phyloP scores from a whole-genome alignment of 2,113 vertebrate species.

The Onychostruthus taczanowskii region DNA sequence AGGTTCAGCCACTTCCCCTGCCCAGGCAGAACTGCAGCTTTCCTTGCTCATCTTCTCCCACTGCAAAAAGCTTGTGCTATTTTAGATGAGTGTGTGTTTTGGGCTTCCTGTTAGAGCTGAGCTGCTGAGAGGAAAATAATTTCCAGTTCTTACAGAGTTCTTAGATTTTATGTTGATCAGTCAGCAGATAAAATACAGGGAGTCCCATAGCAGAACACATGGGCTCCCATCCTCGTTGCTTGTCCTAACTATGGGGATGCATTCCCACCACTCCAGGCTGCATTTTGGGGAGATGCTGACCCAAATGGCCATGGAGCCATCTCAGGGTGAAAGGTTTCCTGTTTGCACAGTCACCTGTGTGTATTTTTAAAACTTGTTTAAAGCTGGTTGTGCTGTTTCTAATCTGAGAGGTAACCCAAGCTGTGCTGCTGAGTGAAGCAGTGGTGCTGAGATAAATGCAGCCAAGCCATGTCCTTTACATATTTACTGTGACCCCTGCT shows the following conservation, averaged over 20 bases:
- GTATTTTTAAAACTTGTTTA: not conserved
- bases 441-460: not conserved
- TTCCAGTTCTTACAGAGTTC: not conserved
- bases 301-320: not conserved
- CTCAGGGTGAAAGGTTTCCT: not conserved
- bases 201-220: rapidly evolving
- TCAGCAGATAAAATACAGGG: not conserved
- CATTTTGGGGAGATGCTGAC: not conserved
- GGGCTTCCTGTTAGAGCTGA: not conserved
- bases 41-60: not conserved
- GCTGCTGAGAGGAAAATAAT: not conserved
- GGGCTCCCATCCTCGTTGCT: not conserved
- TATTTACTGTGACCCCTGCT: not conserved
- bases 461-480: not conserved
- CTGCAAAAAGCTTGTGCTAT: rapidly evolving
- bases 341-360: not conserved
- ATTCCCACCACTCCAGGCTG: not conserved
- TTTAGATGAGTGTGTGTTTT: not conserved
- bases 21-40: not conserved
- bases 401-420: not conserved
- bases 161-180: not conserved
- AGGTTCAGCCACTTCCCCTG: not conserved
- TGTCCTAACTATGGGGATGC: not conserved
- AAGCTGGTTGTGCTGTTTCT: not conserved
- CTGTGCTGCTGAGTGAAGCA: not conserved